phyloP scores from a whole-genome alignment of 2,113 vertebrate species.

The Condylura cristata region DNA sequence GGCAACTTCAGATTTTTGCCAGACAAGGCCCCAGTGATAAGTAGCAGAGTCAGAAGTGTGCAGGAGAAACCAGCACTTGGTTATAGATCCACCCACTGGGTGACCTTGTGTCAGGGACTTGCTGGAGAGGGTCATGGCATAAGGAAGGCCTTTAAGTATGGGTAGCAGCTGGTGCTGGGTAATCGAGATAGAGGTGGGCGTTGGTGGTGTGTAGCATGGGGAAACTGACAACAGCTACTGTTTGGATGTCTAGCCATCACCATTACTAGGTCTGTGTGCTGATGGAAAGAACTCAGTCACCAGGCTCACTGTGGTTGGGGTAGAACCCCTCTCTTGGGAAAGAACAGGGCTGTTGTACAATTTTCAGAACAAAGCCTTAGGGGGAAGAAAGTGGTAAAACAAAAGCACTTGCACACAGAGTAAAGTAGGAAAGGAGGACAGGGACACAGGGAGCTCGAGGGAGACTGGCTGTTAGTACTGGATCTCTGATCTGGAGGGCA shows the following conservation, averaged over 20 bases:
- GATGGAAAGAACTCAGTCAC: background rate
- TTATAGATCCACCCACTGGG: too few relatives aligned
- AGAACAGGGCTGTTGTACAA: background rate
- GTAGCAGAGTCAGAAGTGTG: background rate
- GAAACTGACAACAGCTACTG: background rate
- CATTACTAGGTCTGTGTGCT: background rate
- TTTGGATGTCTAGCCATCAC: background rate
- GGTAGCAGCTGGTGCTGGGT: background rate
- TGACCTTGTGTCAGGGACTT: background rate
- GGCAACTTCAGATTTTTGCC: background rate
- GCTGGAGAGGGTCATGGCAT: background rate
- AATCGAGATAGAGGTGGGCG: background rate
- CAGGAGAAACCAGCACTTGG: background rate
- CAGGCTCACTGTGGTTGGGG: background rate
- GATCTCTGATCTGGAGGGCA: rapidly evolving
- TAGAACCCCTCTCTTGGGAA: background rate
- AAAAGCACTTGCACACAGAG: background rate
- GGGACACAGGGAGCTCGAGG: background rate
- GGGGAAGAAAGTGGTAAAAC: background rate
- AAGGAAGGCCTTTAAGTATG: background rate
- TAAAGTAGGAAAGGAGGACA: background rate
- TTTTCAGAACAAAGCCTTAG: background rate
- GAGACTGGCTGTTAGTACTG: background rate
- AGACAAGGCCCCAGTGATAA: background rate
- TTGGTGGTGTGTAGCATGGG: rapidly evolving